Conservation (phyloP, 2,888 invertebrate species). For the Ophion slaviceki region DNA sequence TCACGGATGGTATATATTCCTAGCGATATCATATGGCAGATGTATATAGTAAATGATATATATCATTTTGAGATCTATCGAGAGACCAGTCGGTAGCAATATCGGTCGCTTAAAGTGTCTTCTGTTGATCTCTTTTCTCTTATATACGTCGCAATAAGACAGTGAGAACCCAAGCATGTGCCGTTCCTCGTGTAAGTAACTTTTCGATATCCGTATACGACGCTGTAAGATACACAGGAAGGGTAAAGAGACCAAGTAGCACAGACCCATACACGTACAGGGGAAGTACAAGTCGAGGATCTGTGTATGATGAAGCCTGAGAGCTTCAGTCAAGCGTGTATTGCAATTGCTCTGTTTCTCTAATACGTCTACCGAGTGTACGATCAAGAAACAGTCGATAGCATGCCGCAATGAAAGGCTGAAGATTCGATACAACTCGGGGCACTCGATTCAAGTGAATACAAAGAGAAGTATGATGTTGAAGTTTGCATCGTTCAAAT, state of each 20-base stretch:
- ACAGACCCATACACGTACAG: constrained; percentile 3
- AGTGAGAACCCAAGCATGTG: constrained; percentile 58
- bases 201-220: constrained; percentile 46
- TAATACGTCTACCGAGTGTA: constrained; percentile 38
- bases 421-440: constrained; percentile 20
- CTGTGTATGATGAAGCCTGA: constrained; percentile 37
- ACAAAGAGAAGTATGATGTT: too few relatives aligned
- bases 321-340: constrained; percentile 46
- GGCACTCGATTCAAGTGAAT: neutral
- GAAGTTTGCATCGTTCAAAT: neutral
- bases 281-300: constrained; percentile 19
- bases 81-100: constrained; percentile 61
- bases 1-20: neutral
- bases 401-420: constrained; percentile 22
- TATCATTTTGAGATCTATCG: constrained; percentile 36
- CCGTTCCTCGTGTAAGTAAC: constrained; percentile 44
- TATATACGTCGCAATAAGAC: constrained; percentile 43
- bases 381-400: constrained; percentile 9
- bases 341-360: constrained; percentile 40
- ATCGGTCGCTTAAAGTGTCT: constrained; percentile 51
- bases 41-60: constrained; percentile 38
- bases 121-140: constrained; percentile 28
- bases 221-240: constrained; percentile 41
- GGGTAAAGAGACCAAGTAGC: constrained; percentile 31
- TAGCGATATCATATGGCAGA: constrained; percentile 19